Conservation (phyloP, 37 sponge, comb jelly and placozoan species). For the Cliona cf. orientalis region DNA sequence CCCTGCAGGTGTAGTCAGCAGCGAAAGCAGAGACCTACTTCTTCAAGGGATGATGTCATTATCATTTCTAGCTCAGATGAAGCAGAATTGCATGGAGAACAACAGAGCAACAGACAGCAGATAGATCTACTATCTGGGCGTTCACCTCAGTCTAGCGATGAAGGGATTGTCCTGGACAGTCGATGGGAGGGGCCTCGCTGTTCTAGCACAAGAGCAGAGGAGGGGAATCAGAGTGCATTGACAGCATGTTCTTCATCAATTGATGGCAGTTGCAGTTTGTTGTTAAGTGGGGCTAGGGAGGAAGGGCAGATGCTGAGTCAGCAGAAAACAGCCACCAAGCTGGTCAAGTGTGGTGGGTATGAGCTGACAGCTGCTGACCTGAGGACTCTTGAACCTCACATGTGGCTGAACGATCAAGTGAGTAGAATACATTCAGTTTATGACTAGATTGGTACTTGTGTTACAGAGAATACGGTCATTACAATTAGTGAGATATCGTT, state of each 20-base stretch:
- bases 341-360: constrained; percentile 37
- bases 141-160: neutral
- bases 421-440: neutral
- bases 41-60: no score
- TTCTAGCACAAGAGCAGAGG: neutral
- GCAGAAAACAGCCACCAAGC: neutral
- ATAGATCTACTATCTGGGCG: no score
- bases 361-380: constrained; percentile 13
- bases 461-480: neutral
- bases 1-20: no score
- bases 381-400: constrained; percentile 10
- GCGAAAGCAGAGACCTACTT: no score
- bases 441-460: neutral
- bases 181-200: neutral
- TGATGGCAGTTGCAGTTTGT: neutral
- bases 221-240: neutral
- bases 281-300: neutral
- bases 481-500: neutral
- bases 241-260: neutral
- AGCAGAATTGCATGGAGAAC: no score
- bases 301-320: neutral
- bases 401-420: constrained; percentile 54
- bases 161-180: neutral
- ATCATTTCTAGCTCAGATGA: no score
- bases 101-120: no score